Percentiles rank a stretch among this genome's conserved stretches.
Evolutionary conservation across 2,888 invertebrate genomes (phyloP).

Genomic region (Chymomyza caudatula): DNA sequence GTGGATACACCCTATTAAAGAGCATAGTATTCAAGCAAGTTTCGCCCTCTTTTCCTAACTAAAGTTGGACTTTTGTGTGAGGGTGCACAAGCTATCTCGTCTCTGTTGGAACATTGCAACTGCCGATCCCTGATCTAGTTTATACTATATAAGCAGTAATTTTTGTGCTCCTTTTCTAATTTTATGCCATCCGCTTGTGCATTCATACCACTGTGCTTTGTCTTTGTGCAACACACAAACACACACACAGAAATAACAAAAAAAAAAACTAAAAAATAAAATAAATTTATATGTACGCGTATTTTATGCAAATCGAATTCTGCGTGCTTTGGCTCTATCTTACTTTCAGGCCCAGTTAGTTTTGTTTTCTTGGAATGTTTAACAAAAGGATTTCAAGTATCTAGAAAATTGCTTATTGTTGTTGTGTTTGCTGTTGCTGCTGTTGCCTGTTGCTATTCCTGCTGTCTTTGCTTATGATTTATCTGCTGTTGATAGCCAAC

Average conservation of each 20-base stretch:
- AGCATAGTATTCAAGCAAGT: too few relatives aligned
- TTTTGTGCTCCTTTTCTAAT: too few relatives aligned
- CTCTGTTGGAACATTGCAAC: too few relatives aligned
- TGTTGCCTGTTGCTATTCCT: too few relatives aligned
- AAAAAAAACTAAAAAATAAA: neutral
- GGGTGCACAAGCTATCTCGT: too few relatives aligned
- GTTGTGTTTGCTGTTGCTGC: neutral
- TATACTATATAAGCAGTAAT: too few relatives aligned
- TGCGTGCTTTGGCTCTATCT: neutral
- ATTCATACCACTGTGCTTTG: neutral
- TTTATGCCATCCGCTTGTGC: too few relatives aligned
- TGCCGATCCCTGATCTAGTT: too few relatives aligned
- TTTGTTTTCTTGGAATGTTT: conserved; percentile 43
- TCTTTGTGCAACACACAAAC: neutral
- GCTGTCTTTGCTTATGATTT: conserved; percentile 46
- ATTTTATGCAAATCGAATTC: conserved; percentile 59
- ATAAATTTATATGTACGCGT: conserved; percentile 20
- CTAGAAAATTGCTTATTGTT: conserved; percentile 49
- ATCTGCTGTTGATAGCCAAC: conserved; percentile 35
- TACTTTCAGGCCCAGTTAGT: conserved; percentile 12
- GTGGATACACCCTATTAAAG: too few relatives aligned
- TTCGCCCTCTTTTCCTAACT: too few relatives aligned
- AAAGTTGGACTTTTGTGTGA: too few relatives aligned
- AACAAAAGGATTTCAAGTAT: conserved; percentile 45
- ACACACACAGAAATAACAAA: neutral